A percentile compares a stretch with the other conserved stretches of the same genome.
Conservation (phyloP, 2,888 invertebrate genomes). For the Ganaspis brasiliensis region DNA sequence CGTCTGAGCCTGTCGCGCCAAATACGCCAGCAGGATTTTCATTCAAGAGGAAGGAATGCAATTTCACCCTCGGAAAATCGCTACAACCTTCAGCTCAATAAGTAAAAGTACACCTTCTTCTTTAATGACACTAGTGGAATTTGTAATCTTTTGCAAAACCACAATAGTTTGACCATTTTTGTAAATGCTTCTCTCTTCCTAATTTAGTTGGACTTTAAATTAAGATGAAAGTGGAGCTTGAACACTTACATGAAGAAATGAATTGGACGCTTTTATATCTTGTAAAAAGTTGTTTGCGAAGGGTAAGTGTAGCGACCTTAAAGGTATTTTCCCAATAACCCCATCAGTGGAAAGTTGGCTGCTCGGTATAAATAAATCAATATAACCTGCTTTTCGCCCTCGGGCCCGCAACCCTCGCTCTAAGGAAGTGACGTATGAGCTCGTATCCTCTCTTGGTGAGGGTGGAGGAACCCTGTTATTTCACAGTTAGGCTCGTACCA, state of each 20-base stretch:
- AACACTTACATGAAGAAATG: not conserved
- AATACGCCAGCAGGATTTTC: constrained; percentile 24
- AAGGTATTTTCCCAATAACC: constrained; percentile 75
- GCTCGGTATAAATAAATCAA: constrained; percentile 79
- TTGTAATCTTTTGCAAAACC: too few species aligned
- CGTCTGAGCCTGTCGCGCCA: constrained; percentile 44
- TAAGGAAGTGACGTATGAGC: constrained; percentile 77
- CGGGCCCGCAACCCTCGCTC: constrained; percentile 66
- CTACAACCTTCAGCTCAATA: constrained; percentile 25
- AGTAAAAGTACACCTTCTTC: not conserved
- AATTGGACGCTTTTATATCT: not conserved
- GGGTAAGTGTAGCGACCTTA: constrained; percentile 40
- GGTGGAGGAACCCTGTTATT: constrained; percentile 76
- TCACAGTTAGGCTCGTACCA: constrained; percentile 78
- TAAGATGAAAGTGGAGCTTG: too few species aligned
- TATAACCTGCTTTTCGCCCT: constrained; percentile 73
- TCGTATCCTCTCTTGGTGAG: constrained; percentile 62
- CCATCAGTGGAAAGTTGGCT: constrained; percentile 68
- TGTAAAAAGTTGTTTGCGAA: constrained; percentile 1
- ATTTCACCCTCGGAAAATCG: constrained; percentile 51
- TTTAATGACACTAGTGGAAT: not conserved
- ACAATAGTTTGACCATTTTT: too few species aligned
- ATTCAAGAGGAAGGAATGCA: constrained; percentile 44
- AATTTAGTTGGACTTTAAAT: too few species aligned
- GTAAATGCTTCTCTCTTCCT: too few species aligned